phyloP scores from a whole-genome alignment of 2,113 vertebrate species.

The Prunella himalayana region DNA sequence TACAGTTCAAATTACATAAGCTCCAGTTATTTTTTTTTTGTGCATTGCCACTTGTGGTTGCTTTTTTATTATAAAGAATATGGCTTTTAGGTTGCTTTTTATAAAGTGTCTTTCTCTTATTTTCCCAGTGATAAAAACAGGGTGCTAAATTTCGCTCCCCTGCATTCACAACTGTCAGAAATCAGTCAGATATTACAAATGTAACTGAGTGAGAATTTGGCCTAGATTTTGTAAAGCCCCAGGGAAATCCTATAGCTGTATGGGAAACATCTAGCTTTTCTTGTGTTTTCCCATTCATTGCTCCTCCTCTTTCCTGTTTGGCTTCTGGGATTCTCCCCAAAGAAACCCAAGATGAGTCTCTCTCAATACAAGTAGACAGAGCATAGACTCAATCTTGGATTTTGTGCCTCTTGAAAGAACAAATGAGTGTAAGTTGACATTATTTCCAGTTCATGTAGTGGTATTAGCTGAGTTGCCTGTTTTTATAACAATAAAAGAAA shows the following conservation, averaged over 20 bases:
- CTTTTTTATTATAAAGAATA: neutral
- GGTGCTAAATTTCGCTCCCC: fast-evolving
- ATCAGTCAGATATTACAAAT: neutral
- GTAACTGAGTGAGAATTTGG: neutral
- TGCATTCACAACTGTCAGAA: neutral
- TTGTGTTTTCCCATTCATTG: neutral
- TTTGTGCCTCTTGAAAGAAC: neutral
- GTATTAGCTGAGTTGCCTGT: neutral
- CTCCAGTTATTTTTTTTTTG: neutral
- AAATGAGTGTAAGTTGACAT: neutral
- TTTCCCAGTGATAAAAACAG: neutral
- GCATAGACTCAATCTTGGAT: neutral
- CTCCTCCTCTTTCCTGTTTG: conserved; percentile 15
- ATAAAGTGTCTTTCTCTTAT: neutral
- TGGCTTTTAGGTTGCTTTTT: neutral
- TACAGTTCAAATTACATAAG: neutral
- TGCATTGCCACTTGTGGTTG: neutral
- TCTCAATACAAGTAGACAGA: neutral
- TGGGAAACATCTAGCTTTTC: conserved; percentile 24
- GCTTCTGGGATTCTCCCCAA: neutral
- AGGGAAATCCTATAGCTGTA: conserved; percentile 18
- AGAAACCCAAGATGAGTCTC: neutral
- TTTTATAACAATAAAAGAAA: neutral
- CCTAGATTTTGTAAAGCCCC: neutral
- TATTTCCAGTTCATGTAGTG: neutral